A percentile compares a stretch with the other conserved stretches of the same genome.
Evolutionary conservation across 37 sponge, comb jelly and placozoan species (phyloP).

Genomic region (Petrosia ficiformis): DNA sequence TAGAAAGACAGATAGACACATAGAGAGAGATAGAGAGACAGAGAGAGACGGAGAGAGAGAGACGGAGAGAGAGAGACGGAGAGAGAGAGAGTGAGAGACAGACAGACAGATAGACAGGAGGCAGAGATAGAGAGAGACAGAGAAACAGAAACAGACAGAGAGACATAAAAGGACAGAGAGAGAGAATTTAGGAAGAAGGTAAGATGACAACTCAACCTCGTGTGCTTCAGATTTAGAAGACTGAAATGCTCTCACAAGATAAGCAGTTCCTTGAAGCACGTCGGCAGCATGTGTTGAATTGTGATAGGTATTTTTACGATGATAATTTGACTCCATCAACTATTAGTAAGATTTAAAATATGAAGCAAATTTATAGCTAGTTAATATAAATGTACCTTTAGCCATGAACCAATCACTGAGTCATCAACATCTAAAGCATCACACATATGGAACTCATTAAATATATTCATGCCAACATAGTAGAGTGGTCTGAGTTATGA

Average conservation of each 20-base stretch:
- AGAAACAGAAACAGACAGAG: background rate
- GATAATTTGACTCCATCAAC: slow-evolving; percentile 79
- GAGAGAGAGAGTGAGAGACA: background rate
- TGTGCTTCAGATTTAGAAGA: slow-evolving; percentile 20
- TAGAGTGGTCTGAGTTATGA: slow-evolving; percentile 57
- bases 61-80: background rate
- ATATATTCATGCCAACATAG: slow-evolving; percentile 72
- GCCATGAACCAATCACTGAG: slow-evolving; percentile 40
- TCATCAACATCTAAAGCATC: slow-evolving; percentile 47
- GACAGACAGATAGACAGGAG: background rate
- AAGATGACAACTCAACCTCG: too few relatives aligned
- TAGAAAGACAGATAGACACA: too few relatives aligned
- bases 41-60: background rate
- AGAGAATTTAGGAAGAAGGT: background rate
- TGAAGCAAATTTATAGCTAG: background rate
- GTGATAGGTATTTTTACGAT: slow-evolving; percentile 68
- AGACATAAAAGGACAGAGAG: slow-evolving; percentile 1
- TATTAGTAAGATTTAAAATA: slow-evolving; percentile 3
- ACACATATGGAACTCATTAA: slow-evolving; percentile 44
- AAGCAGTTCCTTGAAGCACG: slow-evolving; percentile 82
- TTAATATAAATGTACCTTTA: slow-evolving; percentile 32
- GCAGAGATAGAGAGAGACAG: background rate
- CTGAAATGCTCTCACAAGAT: slow-evolving; percentile 62
- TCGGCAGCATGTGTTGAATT: slow-evolving; percentile 96
- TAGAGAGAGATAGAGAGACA: too few relatives aligned